Conservation (phyloP, 2,113 vertebrate species). For the Maccullochella peelii region DNA sequence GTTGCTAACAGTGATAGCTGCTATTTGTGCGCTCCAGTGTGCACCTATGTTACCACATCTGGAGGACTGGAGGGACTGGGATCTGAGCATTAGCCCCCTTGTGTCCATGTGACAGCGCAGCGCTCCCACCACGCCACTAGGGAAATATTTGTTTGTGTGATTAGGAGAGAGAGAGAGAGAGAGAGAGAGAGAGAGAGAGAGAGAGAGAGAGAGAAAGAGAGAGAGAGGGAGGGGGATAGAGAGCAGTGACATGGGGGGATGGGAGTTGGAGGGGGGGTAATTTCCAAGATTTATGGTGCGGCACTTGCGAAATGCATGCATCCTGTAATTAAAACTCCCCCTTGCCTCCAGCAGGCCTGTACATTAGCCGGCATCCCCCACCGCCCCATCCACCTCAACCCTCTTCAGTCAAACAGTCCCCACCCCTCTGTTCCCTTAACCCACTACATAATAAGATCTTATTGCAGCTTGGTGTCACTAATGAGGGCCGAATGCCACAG, state of each 20-base stretch:
- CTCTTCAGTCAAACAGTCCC: constrained; percentile 27
- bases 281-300: constrained; percentile 84
- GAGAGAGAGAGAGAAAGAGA: constrained; percentile 47
- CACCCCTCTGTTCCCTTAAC: constrained; percentile 29
- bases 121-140: constrained; percentile 22
- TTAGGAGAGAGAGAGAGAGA: constrained; percentile 38
- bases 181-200: constrained; percentile 33
- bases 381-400: constrained; percentile 35
- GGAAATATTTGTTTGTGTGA: constrained; percentile 75
- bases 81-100: background rate
- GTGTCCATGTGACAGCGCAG: constrained; percentile 14
- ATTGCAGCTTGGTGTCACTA: constrained; percentile 75
- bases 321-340: constrained; percentile 87
- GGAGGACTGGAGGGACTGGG: background rate
- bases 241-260: constrained; percentile 52
- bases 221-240: constrained; percentile 31
- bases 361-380: constrained; percentile 70
- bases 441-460: constrained; percentile 73
- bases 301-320: constrained; percentile 83
- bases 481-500: constrained; percentile 75
- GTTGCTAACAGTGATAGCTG: background rate
- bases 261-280: constrained; percentile 52
- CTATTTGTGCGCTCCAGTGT: background rate
- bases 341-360: constrained; percentile 73
- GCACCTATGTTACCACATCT: constrained; percentile 22